Evolutionary conservation across 1,140 invertebrate genomes (phyloP), one percentile per base, ranked within the genome.

Genomic region (Tetragnatha versicolor): DNA sequence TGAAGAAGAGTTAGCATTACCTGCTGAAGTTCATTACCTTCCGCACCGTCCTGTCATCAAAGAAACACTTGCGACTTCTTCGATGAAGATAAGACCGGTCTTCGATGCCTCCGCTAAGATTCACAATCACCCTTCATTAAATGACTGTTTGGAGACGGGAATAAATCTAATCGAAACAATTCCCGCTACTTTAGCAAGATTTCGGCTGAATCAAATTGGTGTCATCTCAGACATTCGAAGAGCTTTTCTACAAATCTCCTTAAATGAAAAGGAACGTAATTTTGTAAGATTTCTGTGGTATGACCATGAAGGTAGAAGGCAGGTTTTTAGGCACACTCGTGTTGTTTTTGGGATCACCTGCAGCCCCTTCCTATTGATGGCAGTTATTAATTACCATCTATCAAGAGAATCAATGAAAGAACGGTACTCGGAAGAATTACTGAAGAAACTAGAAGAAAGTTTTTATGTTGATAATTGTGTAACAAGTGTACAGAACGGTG

Each of bases 261-360:
- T 66, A 35, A 7, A 66, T 66, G 42, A 66, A 27, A 66, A 29
- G 17, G 63, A 66, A 31, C 12, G 42, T 22, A 22, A 47, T 31
- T 66, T 66, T 25, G 35, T 49, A 33, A 14, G 63, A 66, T 66
- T 66, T 66, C 63, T 66, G 27, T 66, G 35, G 42, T 66, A 66
- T 49, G 29, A 66, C 9, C n/a, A 49, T 22, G 14, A 66, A 17
- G 17, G 31, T 55, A 22, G 49, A 25, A n/a, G n/a, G 6, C 6
- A 29, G 31, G n/a, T n/a, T 66, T 66, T 10, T 27, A 7, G 42
- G 2, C 25, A 47, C 12, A 10, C 12, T 66, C 31, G 58, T 14
- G 10, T 61, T 47, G 63, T 66, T n/a, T 66, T 66, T 29, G 63
- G 29, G 10, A 25, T 55, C 51, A 25, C 51, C 51, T 27, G 12